Base-by-base conservation (phyloP, 2,113 vertebrate genomes). In the Tragulus kanchil region DNA sequence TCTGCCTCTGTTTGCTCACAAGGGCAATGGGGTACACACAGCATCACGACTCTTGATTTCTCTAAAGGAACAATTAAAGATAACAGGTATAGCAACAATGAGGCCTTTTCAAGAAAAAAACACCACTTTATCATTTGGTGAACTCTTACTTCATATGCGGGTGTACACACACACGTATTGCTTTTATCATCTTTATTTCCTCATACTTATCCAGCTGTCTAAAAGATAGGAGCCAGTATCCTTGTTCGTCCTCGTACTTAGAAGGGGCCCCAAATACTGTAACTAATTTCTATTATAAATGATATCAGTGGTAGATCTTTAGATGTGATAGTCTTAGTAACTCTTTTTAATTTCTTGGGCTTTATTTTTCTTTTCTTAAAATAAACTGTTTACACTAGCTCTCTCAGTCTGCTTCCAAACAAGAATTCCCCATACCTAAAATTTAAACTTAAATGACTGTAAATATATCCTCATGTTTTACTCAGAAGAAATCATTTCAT, bases 141-240 rank as follows among this genome's bases (percentile, higher is more conserved):
- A 96, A 86, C 79, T 65, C 83, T 48, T 78, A 92, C 69, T 96
- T 96, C 26, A 42, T 88, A 84, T 91, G 79, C 84, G 17, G 4
- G 5, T 69, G 1, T 89, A 50, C 26, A n/a, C n/a, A n/a, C n/a
- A n/a, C n/a, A n/a, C n/a, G n/a, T n/a, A n/a, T n/a, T n/a, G n/a
- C n/a, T n/a, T n/a, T n/a, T n/a, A n/a, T n/a, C n/a, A n/a, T n/a
- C n/a, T n/a, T n/a, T n/a, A n/a, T n/a, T n/a, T n/a, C n/a, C n/a
- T n/a, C n/a, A n/a, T n/a, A n/a, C n/a, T n/a, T n/a, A n/a, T n/a
- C n/a, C n/a, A n/a, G n/a, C n/a, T n/a, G n/a, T n/a, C n/a, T n/a
- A n/a, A n/a, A n/a, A n/a, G n/a, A n/a, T n/a, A n/a, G n/a, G n/a
- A n/a, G n/a, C n/a, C n/a, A n/a, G n/a, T n/a, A n/a, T n/a, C n/a